Base-by-base conservation (phyloP, 1,140 invertebrate species). In the Eulimnadia texana region DNA sequence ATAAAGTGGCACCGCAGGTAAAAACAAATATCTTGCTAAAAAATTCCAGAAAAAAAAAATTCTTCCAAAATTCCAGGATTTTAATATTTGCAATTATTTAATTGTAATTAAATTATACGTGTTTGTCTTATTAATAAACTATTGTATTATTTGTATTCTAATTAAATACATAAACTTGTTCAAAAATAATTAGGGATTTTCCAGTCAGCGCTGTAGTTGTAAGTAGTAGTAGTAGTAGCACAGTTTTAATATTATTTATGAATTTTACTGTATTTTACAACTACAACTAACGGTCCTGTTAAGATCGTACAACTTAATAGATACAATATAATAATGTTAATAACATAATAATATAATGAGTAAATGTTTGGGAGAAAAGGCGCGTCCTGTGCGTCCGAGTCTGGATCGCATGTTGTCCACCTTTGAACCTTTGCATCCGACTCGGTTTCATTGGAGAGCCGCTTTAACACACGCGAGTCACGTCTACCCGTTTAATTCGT, bases 361-460 rank as follows among this genome's bases (percentile, higher is more conserved):
- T 42, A n/a, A n/a, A n/a, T n/a, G n/a, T 42, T 16, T 42, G 6
- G 16, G 6, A 42, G 33, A 6, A 42, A 42, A 42, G 33, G 33
- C 55, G 6, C 29, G 19, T 57, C 55, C 55, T 57, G 55, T 57
- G 55, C 16, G 27, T 22, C 28, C 20, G 6, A 33, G 22, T 57
- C 27, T 9, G 55, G 19, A 27, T 1, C 10, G 55, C 55, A 57
- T 57, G 25, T 42, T 28, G 55, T 13, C 22, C 33, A 27, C 23
- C 10, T 57, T 3, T 55, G 22, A 33, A 57, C n/a, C n/a, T 13
- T 57, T 57, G 55, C 55, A 9, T 27, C 19, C 55, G 55, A 57
- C 29, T 29, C 19, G 55, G 55, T 57, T 27, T 29, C 22, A 57
- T 57, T 57, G 55, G 55, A 57, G 20, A 29, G 27, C 11, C 11